These are phyloP conservation scores for Drosophila persimilis DNA, from an alignment of 1,140 invertebrate genomes.

Conservation along the genomic window DNA sequence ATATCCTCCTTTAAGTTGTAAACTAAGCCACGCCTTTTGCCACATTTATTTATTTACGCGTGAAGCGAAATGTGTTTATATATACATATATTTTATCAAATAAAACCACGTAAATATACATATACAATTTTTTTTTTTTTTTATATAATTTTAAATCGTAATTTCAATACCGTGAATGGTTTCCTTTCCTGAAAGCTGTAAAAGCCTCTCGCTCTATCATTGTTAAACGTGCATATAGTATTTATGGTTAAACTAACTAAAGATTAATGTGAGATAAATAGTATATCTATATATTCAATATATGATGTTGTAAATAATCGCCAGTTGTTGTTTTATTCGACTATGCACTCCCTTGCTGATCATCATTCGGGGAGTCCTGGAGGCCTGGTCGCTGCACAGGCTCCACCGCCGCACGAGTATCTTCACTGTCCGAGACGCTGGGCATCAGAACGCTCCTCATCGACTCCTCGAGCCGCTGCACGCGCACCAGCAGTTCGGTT, in stretches of 20 bases:
- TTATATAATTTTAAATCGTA: constrained; percentile 12
- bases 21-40: constrained; percentile 58
- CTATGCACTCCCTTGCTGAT: too few species aligned
- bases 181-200: constrained; percentile 31
- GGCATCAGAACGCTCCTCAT: too few species aligned
- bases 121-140: constrained; percentile 10
- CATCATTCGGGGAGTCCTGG: too few species aligned
- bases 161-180: constrained; percentile 19
- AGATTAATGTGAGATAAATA: constrained; percentile 12
- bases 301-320: constrained; percentile 4
- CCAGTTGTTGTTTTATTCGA: not conserved
- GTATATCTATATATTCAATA: constrained; percentile 42
- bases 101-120: constrained; percentile 33
- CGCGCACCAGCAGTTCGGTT: too few species aligned
- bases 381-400: too few species aligned
- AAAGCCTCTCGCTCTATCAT: constrained; percentile 55
- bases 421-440: too few species aligned
- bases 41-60: constrained; percentile 65
- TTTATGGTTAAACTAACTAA: constrained; percentile 27
- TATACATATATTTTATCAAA: constrained; percentile 45
- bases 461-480: too few species aligned
- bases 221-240: constrained; percentile 59
- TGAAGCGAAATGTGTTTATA: constrained; percentile 26
- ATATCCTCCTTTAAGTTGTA: constrained; percentile 57
- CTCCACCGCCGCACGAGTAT: too few species aligned